These are phyloP conservation scores for Hemichromis elongatus DNA, from an alignment of 2,113 vertebrate species.

Conservation along the genomic window DNA sequence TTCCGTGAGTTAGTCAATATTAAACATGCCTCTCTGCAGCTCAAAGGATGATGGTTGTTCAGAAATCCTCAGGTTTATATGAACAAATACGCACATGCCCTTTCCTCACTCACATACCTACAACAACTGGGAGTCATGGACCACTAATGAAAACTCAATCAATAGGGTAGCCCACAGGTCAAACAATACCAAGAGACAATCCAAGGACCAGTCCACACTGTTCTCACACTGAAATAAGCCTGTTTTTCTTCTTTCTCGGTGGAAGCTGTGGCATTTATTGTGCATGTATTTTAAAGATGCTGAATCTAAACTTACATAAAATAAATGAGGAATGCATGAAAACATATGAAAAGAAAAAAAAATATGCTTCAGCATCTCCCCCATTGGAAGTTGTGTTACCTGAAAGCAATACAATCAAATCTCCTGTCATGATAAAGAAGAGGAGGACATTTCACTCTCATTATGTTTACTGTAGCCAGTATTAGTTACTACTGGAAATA, in stretches of 20 bases:
- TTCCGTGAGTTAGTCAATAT: conserved; percentile 27
- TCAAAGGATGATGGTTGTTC: neutral
- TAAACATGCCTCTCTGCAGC: conserved; percentile 1
- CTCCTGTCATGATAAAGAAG: neutral
- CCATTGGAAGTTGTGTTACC: neutral
- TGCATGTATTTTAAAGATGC: neutral
- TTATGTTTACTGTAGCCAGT: neutral
- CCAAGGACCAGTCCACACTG: neutral
- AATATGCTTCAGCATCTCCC: neutral
- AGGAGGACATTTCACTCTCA: neutral
- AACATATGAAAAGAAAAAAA: neutral
- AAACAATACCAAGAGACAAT: conserved; percentile 1
- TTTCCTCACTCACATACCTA: conserved; percentile 1
- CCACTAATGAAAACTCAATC: conserved; percentile 34
- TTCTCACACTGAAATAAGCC: neutral
- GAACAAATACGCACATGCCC: conserved; percentile 9
- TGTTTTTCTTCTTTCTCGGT: neutral
- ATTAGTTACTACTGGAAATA: neutral
- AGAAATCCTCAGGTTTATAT: conserved; percentile 18
- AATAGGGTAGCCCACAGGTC: conserved; percentile 25
- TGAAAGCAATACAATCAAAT: neutral
- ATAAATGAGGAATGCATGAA: neutral
- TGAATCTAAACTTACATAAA: neutral
- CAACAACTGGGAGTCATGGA: conserved; percentile 4
- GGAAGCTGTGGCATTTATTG: neutral